Percentiles rank a stretch among this genome's conserved stretches.
phyloP scores from a whole-genome alignment of 2,113 vertebrate genomes.

The Dendropsophus ebraccatus region DNA sequence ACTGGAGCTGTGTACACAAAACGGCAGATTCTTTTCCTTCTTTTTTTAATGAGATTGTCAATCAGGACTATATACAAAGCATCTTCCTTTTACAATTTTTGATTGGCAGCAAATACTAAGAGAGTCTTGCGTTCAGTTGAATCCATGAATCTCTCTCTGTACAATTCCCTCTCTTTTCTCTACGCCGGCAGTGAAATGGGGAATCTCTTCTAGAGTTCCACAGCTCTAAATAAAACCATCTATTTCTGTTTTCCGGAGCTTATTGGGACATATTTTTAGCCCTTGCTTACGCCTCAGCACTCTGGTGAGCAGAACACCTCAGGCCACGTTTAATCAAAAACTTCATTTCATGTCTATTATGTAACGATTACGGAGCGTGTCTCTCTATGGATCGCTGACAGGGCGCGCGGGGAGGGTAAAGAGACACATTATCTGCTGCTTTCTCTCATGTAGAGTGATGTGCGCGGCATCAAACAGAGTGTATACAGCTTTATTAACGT shows the following conservation, averaged over 20 bases:
- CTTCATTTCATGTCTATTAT: neutral
- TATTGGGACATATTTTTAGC: constrained; percentile 29
- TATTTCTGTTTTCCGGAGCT: constrained; percentile 9
- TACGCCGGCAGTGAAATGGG: neutral
- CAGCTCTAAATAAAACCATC: constrained; percentile 20
- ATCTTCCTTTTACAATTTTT: neutral
- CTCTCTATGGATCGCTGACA: neutral
- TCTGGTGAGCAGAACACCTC: neutral
- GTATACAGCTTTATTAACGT: neutral
- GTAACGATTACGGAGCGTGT: neutral
- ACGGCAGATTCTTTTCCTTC: neutral
- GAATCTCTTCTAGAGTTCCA: constrained; percentile 26
- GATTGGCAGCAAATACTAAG: neutral
- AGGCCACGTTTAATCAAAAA: neutral
- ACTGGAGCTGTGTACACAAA: neutral
- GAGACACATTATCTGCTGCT: neutral
- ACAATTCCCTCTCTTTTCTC: neutral
- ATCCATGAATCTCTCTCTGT: neutral
- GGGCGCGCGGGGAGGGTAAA: too few species aligned
- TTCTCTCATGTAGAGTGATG: neutral
- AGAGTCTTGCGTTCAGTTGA: neutral
- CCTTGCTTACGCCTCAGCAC: constrained; percentile 4
- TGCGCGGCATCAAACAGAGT: neutral
- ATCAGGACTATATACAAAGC: neutral
- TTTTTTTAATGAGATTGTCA: neutral